Conservation (phyloP, 2,797 vertebrate species). For the Hoplostethus atlanticus region DNA sequence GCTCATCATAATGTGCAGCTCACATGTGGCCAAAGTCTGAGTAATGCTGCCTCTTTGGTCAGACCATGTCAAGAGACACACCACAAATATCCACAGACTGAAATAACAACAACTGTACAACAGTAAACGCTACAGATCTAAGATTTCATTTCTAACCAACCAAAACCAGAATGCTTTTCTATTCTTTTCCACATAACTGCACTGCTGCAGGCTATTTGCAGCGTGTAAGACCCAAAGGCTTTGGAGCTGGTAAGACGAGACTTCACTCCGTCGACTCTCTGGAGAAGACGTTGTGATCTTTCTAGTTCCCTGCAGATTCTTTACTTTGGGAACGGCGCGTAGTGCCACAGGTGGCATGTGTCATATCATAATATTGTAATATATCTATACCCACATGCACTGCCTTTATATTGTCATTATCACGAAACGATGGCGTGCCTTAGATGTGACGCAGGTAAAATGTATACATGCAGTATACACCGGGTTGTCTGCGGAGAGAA, state of each 20-base stretch:
- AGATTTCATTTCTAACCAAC: slow-evolving; percentile 73
- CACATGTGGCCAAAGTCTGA: slow-evolving; percentile 75
- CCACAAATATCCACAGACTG: slow-evolving; percentile 77
- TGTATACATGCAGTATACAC: slow-evolving; percentile 31
- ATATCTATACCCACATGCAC: slow-evolving; percentile 43
- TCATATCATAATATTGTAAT: slow-evolving; percentile 66
- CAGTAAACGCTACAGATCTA: slow-evolving; percentile 75
- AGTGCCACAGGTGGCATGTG: slow-evolving; percentile 67
- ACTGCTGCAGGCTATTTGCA: slow-evolving; percentile 79
- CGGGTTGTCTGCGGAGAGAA: slow-evolving; percentile 16
- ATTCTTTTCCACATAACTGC: slow-evolving; percentile 73
- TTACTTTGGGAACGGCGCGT: slow-evolving; percentile 67
- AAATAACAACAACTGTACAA: slow-evolving; percentile 83
- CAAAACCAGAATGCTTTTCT: slow-evolving; percentile 63
- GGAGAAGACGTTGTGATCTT: slow-evolving; percentile 74
- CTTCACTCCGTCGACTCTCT: slow-evolving; percentile 61
- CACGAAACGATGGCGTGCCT: slow-evolving; percentile 31
- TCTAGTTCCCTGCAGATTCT: slow-evolving; percentile 63
- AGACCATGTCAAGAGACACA: slow-evolving; percentile 58
- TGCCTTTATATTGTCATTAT: slow-evolving; percentile 37
- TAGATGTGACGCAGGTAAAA: slow-evolving; percentile 44
- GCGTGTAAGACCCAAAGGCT: slow-evolving; percentile 81
- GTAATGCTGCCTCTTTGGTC: slow-evolving; percentile 68
- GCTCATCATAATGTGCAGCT: slow-evolving; percentile 70
- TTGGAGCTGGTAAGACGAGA: slow-evolving; percentile 68